Percentiles rank a stretch among this genome's conserved stretches.
Conservation (phyloP, 2,113 vertebrate species). For the Varanus salvator region DNA sequence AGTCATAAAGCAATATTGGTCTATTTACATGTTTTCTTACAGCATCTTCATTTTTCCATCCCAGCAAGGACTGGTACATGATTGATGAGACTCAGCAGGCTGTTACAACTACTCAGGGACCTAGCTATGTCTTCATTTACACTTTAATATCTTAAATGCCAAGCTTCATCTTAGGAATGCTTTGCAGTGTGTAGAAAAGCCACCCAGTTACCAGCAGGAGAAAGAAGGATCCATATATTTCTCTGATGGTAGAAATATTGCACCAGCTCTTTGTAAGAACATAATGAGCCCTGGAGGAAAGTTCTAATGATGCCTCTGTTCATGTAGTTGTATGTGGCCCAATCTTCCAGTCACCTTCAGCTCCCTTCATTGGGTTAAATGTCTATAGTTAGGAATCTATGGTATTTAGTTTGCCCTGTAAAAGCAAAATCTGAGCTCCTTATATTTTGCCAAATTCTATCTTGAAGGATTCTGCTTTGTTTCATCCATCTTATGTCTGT, state of each 20-base stretch:
- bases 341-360: background rate
- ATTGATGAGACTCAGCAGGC: constrained; percentile 48
- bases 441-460: too few relatives aligned
- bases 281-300: background rate
- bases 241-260: background rate
- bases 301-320: background rate
- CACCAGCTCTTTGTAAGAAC: background rate
- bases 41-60: constrained; percentile 37
- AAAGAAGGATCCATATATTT: background rate
- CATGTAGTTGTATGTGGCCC: background rate
- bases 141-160: constrained; percentile 47
- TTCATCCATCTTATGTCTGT: too few relatives aligned
- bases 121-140: constrained; percentile 55
- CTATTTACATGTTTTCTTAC: background rate
- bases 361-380: background rate
- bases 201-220: constrained; percentile 14
- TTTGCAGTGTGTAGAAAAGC: constrained; percentile 10
- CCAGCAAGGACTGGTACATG: constrained; percentile 15
- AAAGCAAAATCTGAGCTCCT: too few relatives aligned
- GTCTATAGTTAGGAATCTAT: too few relatives aligned
- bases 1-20: background rate
- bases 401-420: too few relatives aligned
- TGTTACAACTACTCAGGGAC: constrained; percentile 41
- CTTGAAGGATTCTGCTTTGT: too few relatives aligned
- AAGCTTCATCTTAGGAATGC: constrained; percentile 6